Base-by-base conservation (phyloP, 2,888 invertebrate species). In the Mystacides longicornis region DNA sequence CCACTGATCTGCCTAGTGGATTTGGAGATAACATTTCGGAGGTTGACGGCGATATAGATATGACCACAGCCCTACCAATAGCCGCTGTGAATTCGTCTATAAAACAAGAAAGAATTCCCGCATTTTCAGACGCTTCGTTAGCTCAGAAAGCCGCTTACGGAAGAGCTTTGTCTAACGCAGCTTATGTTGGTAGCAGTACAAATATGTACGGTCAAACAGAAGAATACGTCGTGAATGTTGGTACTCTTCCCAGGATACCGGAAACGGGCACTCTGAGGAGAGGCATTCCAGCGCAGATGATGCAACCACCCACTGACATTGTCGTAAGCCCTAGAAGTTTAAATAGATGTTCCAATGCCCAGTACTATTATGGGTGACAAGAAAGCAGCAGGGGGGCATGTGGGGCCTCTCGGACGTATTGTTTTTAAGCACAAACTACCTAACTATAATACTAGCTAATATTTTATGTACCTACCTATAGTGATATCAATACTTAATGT, bases 11-110 rank as follows among this genome's bases (percentile, higher is more conserved):
- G 56, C 87, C 89, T 14, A 87, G 88, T 68, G 89, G 89, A 56
- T 90, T 91, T 72, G 85, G 85, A 64, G 91, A 91, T 73, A 89
- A 90, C 70, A 87, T 91, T 72, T 90, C 89, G 64, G 91, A 92
- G 73, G 77, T 88, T 43, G 88, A 89, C 70, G 87, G 85, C 47
- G 87, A 88, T 65, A 87, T 87, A 56, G 87, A 86, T 67, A 80
- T 87, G 62, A 84, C 85, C 49, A 83, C 85, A 27, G 82, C 86
- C 2, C 80, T 82, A 19, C 83, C 85, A 5, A 79, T 82, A 4
- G 83, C 81, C 58, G 68, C 73, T 1, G 74, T 74, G 19, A 74
- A 77, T 62, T 72, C 75, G 1, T 69, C 70, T 52, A 63, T 74
- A 27, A 76, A 75, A 61, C 71, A 73, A 60, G 76, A 76, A 59